These are phyloP conservation scores for Synergus laeviventris DNA, from an alignment of 2,888 invertebrate genomes.

Conservation along the genomic window DNA sequence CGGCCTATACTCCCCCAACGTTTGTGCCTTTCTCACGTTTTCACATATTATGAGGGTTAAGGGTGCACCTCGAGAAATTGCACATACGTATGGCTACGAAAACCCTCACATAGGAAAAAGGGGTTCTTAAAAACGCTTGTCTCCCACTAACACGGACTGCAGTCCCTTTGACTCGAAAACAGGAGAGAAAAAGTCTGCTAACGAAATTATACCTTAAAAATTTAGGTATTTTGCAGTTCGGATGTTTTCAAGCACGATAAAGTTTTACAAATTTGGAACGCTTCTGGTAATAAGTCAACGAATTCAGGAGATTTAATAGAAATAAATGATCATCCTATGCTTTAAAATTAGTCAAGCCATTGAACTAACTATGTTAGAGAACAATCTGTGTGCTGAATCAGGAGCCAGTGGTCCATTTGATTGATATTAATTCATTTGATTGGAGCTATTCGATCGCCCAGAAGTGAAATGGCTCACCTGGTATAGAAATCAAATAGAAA, in stretches of 20 bases:
- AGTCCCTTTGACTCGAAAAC: not conserved
- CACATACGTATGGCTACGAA: not conserved
- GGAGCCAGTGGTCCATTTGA: not conserved
- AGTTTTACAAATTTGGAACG: too few species aligned
- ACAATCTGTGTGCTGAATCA: not conserved
- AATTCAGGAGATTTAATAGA: too few species aligned
- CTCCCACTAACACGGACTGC: not conserved
- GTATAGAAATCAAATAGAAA: not conserved
- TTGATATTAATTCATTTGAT: slow-evolving; percentile 6
- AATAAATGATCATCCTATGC: not conserved
- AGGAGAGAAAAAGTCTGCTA: not conserved
- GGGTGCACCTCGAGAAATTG: slow-evolving; percentile 17
- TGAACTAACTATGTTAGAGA: not conserved
- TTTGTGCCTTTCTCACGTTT: not conserved
- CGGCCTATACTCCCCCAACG: not conserved
- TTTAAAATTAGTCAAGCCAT: not conserved
- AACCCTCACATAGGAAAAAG: not conserved
- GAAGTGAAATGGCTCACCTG: not conserved
- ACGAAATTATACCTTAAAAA: not conserved
- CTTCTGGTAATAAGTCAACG: too few species aligned
- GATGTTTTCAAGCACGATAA: too few species aligned
- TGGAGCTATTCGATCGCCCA: not conserved
- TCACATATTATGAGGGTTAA: slow-evolving; percentile 28
- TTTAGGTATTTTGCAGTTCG: too few species aligned
- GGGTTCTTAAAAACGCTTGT: not conserved